Evolutionary conservation across 2,888 invertebrate genomes (phyloP).

Genomic region (Erebia aethiops): DNA sequence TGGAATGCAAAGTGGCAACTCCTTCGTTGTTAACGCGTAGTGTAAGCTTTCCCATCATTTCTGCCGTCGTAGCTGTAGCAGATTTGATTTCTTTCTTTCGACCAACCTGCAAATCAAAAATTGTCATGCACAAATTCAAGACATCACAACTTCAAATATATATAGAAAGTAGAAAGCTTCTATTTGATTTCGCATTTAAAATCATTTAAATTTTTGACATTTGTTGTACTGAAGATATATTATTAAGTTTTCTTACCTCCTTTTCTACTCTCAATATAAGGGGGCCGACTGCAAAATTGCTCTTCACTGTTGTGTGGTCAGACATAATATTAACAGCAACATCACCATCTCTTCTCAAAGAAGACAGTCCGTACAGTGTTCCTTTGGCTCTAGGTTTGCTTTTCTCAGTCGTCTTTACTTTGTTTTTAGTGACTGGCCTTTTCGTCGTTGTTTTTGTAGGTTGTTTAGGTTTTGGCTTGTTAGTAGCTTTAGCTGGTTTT

Average conservation of each 20-base stretch:
- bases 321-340: constrained; percentile 91
- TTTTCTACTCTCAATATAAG: constrained; percentile 90
- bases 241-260: constrained; percentile 76
- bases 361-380: constrained; percentile 90
- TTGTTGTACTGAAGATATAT: neutral
- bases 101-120: constrained; percentile 82
- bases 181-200: neutral
- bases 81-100: constrained; percentile 91
- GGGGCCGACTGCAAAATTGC: constrained; percentile 91
- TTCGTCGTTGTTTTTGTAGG: constrained; percentile 65
- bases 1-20: constrained; percentile 91
- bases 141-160: neutral
- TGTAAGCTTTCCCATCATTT: constrained; percentile 92
- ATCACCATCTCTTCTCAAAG: constrained; percentile 90
- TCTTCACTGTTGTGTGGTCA: constrained; percentile 91
- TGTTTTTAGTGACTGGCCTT: constrained; percentile 66
- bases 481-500: constrained; percentile 57
- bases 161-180: neutral
- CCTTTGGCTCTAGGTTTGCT: constrained; percentile 87
- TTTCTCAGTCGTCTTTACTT: constrained; percentile 70
- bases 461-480: constrained; percentile 66
- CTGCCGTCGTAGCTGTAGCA: constrained; percentile 93
- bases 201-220: neutral
- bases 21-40: constrained; percentile 90
- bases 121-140: neutral